Percentiles rank a stretch among this genome's conserved stretches.
These are phyloP conservation scores for Patella pellucida DNA, from an alignment of 2,888 invertebrate genomes.

Conservation along the genomic window DNA sequence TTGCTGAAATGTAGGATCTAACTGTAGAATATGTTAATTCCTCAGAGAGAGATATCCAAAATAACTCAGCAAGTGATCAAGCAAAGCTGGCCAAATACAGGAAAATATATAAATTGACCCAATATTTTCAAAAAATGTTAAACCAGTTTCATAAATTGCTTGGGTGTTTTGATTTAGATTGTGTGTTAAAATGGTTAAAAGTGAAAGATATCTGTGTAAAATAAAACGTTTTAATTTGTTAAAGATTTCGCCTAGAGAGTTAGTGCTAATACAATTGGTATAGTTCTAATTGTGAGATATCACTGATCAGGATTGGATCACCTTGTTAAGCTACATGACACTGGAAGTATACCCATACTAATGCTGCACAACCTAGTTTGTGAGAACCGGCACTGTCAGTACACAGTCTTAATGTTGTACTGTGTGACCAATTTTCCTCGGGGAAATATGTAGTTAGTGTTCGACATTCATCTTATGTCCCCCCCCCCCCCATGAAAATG, in stretches of 20 bases:
- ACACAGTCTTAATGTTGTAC: not conserved
- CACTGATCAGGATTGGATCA: slow-evolving; percentile 4
- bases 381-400: slow-evolving; percentile 13
- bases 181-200: slow-evolving; percentile 20
- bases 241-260: slow-evolving; percentile 8
- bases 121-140: not conserved
- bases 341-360: slow-evolving; percentile 8
- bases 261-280: slow-evolving; percentile 16
- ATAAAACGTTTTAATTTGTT: slow-evolving; percentile 10
- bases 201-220: slow-evolving; percentile 17
- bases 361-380: slow-evolving; percentile 14
- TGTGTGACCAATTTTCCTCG: not conserved
- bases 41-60: not conserved
- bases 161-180: slow-evolving; percentile 10
- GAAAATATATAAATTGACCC: not conserved
- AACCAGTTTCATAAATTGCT: not conserved
- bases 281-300: slow-evolving; percentile 16
- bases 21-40: not conserved
- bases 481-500: not conserved
- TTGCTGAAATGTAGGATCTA: too few relatives aligned
- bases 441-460: not conserved
- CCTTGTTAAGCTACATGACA: slow-evolving; percentile 13
- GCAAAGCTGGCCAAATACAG: not conserved
- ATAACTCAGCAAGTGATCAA: not conserved
- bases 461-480: not conserved